A percentile compares a stretch with the other conserved stretches of the same genome.
phyloP scores from a whole-genome alignment of 2,113 vertebrate species.

The Rattus rattus region DNA sequence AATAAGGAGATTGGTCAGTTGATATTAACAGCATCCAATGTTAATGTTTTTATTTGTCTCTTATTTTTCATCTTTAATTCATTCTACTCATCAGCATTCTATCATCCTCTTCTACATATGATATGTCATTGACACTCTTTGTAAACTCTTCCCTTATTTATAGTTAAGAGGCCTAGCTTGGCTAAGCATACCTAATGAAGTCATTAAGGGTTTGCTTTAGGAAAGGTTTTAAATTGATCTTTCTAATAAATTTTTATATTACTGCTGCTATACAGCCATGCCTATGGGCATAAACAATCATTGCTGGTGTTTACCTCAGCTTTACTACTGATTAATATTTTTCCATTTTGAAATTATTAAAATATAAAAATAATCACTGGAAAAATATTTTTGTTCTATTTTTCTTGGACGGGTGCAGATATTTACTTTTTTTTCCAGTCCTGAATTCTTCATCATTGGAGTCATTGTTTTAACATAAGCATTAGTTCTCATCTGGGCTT shows the following conservation, averaged over 20 bases:
- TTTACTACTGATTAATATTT: slow-evolving; percentile 3
- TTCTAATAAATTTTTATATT: neutral
- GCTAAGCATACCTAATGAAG: slow-evolving; percentile 28
- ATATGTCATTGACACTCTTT: neutral
- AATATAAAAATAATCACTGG: slow-evolving; percentile 3
- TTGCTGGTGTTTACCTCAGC: neutral
- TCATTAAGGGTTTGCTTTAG: neutral
- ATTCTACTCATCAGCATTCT: neutral
- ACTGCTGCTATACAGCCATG: neutral
- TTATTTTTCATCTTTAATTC: neutral
- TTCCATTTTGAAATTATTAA: neutral
- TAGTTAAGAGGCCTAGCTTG: neutral
- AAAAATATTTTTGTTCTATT: neutral
- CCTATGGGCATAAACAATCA: neutral
- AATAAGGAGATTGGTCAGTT: neutral
- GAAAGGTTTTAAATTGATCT: neutral
- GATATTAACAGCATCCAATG: neutral
- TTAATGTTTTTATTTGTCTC: neutral
- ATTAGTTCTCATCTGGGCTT: neutral
- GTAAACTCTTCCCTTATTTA: neutral
- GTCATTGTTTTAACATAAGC: neutral
- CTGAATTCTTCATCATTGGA: neutral
- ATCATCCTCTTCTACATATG: neutral
- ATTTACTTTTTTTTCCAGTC: neutral
- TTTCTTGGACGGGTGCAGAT: neutral